Percentiles rank a stretch among this genome's conserved stretches.
phyloP scores from a whole-genome alignment of 1,140 invertebrate species.

The Drosophila saltans region DNA sequence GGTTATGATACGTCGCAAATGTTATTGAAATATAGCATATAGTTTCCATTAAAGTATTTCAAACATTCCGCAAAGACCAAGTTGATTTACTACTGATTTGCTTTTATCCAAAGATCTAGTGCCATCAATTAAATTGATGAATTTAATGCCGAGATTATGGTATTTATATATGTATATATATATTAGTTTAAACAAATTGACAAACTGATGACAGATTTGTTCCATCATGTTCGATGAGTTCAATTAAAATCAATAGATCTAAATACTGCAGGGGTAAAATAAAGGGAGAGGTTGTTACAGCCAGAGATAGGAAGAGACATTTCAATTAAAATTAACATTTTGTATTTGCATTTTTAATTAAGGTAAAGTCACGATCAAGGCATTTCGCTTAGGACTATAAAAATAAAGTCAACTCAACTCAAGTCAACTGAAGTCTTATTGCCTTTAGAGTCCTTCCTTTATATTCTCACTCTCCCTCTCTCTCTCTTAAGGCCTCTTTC shows the following conservation, averaged over 20 bases:
- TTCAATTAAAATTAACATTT: conserved; percentile 54
- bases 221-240: conserved; percentile 42
- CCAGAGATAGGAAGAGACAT: not conserved
- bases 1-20: too few relatives aligned
- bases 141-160: too few relatives aligned
- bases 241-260: conserved; percentile 66
- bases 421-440: conserved; percentile 22
- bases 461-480: not conserved
- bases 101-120: too few relatives aligned
- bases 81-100: not conserved
- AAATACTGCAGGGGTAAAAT: not conserved
- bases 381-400: conserved; percentile 26
- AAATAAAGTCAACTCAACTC: conserved; percentile 3
- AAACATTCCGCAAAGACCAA: not conserved
- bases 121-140: too few relatives aligned
- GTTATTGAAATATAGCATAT: too few relatives aligned
- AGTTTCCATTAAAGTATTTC: too few relatives aligned
- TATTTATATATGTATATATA: too few relatives aligned
- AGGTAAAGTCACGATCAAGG: conserved; percentile 45
- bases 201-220: conserved; percentile 54
- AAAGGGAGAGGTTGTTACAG: not conserved
- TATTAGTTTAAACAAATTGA: conserved; percentile 33
- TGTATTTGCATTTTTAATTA: conserved; percentile 77
- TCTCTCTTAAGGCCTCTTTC: not conserved
- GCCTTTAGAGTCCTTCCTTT: conserved; percentile 14